Evolutionary conservation across 2,797 vertebrate species (phyloP).

Genomic region (Eidolon dupreanum): DNA sequence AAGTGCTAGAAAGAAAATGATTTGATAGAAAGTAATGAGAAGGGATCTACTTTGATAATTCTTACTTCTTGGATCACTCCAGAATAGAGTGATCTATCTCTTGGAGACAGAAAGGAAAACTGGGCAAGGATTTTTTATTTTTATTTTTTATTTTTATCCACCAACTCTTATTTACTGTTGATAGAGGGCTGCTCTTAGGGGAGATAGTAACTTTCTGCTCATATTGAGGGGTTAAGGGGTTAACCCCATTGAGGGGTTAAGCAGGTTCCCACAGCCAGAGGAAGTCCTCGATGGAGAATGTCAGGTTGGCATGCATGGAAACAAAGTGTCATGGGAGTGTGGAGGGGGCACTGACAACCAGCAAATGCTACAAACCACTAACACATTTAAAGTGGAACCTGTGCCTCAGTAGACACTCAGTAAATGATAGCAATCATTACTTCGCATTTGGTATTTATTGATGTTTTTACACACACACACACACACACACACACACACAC

Average conservation of each 20-base stretch:
- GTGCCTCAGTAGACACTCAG: background rate
- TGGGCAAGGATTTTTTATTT: background rate
- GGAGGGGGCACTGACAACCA: background rate
- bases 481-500: background rate
- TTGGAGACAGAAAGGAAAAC: background rate
- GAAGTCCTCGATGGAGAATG: background rate
- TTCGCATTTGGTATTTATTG: background rate
- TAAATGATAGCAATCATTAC: background rate
- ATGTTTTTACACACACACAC: background rate
- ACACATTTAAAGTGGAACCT: background rate
- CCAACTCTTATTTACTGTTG: background rate
- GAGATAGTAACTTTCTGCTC: background rate
- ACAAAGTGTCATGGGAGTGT: fast-evolving
- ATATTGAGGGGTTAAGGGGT: too few relatives aligned
- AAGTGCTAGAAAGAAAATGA: background rate
- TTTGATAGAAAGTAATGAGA: background rate
- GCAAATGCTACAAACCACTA: background rate
- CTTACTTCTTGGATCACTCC: background rate
- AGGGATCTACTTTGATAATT: background rate
- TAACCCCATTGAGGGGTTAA: background rate
- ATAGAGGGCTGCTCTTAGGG: background rate
- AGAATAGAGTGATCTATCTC: background rate
- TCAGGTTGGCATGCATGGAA: background rate
- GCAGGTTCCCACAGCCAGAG: background rate
- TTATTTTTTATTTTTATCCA: background rate